Evolutionary conservation across 1,140 invertebrate genomes (phyloP), one percentile per base, ranked within the genome.

Genomic region (Sycobia sp.): DNA sequence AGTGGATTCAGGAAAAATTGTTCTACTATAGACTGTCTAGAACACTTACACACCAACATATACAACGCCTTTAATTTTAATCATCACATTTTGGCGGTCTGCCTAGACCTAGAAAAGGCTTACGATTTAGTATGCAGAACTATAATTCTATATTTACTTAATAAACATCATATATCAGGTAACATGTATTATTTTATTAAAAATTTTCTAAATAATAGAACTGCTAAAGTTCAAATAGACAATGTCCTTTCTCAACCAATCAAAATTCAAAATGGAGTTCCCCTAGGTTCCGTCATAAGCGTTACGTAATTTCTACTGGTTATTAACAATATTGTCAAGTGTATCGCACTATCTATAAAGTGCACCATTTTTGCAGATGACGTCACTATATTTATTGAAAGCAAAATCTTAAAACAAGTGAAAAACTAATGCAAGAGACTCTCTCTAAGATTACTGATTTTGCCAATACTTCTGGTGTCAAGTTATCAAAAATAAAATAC

Each of bases 91-190:
- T 23, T 69, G 11, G 44, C 61, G 4, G 54, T 70, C 10, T 67
- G 69, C 22, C 64, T 72, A 32, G 70, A 73, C 25, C 64, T 71
- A 13, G 62, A 72, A 47, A 74, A 73, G 50, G 68, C 65, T 2
- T 71, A 69, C 38, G 71, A 74, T 23, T 61, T 34, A 9, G 36
- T 66, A 2, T 65, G 62, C 55, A 43, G 49, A 53, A 7, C 41
- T 2, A 5, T 47, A 46, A 46, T 58, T 8, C 18, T 65, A 49
- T 13, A 61, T 36, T 47, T 57, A 9, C 41, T 66, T 8, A 8
- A 27, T 10, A 47, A 66, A 43, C 13, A 8, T 0, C 49, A 61
- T 36, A 55, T 67, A 16, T 60, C 60, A 4, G 68, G 62, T 39
- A 25, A 62, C 13, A 32, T 69, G 27, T 53, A 50, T 11, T 11